Percentiles rank a stretch among this genome's conserved stretches.
Evolutionary conservation across 1,140 invertebrate species (phyloP).

Genomic region (Conus ventricosus): DNA sequence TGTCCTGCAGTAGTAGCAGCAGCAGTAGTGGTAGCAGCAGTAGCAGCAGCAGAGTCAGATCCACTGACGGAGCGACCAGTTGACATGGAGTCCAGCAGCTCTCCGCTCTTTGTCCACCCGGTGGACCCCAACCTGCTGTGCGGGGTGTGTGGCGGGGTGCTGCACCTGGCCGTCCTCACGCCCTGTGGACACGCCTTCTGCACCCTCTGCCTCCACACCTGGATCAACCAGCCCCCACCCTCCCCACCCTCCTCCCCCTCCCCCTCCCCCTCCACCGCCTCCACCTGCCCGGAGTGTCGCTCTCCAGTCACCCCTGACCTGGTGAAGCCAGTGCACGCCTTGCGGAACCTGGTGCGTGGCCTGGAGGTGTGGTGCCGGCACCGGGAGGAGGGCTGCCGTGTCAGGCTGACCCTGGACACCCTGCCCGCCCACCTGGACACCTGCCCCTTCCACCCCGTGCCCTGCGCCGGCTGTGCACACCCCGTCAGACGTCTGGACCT

Average conservation of each 20-base stretch:
- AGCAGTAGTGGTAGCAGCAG: too few relatives aligned
- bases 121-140: conserved; percentile 70
- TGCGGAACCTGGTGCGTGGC: conserved; percentile 68
- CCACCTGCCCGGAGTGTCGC: conserved; percentile 70
- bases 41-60: too few relatives aligned
- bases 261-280: conserved; percentile 49
- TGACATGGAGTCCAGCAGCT: conserved; percentile 63
- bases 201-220: conserved; percentile 62
- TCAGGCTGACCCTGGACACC: conserved; percentile 59
- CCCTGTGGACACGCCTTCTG: conserved; percentile 71
- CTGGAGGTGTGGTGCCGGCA: conserved; percentile 63
- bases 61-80: too few relatives aligned
- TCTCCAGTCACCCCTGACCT: conserved; percentile 45
- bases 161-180: conserved; percentile 69
- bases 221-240: conserved; percentile 57
- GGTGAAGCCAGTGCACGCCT: conserved; percentile 62
- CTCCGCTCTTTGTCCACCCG: conserved; percentile 56
- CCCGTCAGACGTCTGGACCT: conserved; percentile 60
- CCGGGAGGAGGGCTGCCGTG: conserved; percentile 62
- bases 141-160: conserved; percentile 66
- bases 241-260: conserved; percentile 62
- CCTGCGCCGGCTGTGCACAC: conserved; percentile 64
- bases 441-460: conserved; percentile 59
- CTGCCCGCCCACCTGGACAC: conserved; percentile 56
- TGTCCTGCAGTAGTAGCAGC: too few relatives aligned